These are phyloP conservation scores for Chaetoderma sp. DNA, from an alignment of 2,888 invertebrate species.

Conservation along the genomic window DNA sequence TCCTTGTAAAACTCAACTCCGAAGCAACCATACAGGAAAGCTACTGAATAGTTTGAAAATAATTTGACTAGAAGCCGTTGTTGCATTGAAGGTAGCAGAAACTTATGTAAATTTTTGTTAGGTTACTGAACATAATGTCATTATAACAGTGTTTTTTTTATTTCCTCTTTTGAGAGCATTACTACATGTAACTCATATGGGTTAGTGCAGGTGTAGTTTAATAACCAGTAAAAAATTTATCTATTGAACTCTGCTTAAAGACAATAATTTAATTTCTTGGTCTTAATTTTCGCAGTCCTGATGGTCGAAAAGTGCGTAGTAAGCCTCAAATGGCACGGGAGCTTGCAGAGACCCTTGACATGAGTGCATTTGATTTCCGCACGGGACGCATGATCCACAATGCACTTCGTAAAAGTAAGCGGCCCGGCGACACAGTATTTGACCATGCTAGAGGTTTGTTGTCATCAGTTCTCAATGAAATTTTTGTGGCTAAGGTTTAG, in stretches of 20 bases:
- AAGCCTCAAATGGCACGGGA: conserved; percentile 84
- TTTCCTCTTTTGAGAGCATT: neutral
- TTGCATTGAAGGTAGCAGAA: too few relatives aligned
- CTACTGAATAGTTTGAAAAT: too few relatives aligned
- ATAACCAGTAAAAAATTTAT: neutral
- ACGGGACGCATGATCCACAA: conserved; percentile 77
- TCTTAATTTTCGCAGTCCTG: conserved; percentile 75
- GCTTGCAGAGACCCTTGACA: conserved; percentile 82
- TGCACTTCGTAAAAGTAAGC: conserved; percentile 78
- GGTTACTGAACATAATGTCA: too few relatives aligned
- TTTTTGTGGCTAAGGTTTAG: neutral
- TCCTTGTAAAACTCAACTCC: too few relatives aligned
- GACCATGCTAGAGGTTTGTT: conserved; percentile 73
- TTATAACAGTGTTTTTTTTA: neutral
- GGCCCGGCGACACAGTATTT: conserved; percentile 77
- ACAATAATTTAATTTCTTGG: conserved; percentile 25
- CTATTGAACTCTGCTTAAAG: neutral
- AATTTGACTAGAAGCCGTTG: too few relatives aligned
- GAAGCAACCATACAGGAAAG: too few relatives aligned
- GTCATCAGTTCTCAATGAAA: too few relatives aligned
- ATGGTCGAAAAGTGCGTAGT: conserved; percentile 85
- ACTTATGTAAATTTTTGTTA: too few relatives aligned
- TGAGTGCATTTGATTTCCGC: conserved; percentile 85
- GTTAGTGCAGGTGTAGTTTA: neutral
- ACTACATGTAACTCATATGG: neutral